Conservation (phyloP, 2,113 vertebrate species). For the Hyperoodon ampullatus region DNA sequence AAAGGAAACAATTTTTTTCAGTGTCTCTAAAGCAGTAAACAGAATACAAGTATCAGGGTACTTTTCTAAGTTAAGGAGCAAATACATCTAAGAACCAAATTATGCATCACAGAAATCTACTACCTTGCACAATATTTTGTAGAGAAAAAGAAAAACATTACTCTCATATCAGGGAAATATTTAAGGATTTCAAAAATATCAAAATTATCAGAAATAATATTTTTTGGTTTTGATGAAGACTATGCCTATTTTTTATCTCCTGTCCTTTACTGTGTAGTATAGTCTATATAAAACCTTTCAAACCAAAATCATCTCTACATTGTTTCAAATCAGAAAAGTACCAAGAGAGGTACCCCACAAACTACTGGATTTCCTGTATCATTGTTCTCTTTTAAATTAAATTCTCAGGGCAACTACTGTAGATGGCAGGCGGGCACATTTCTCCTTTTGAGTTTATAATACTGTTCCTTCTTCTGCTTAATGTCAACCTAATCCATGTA, state of each 20-base stretch:
- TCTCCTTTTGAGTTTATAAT: not conserved
- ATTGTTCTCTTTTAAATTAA: not conserved
- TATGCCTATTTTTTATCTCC: not conserved
- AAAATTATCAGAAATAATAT: not conserved
- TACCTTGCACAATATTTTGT: not conserved
- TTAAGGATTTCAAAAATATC: not conserved
- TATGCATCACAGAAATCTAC: not conserved
- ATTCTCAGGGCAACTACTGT: not conserved
- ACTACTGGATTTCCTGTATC: not conserved
- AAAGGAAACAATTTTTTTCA: slow-evolving; percentile 56
- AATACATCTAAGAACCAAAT: not conserved
- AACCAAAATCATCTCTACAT: not conserved
- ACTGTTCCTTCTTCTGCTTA: not conserved
- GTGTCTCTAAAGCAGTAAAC: slow-evolving; percentile 50
- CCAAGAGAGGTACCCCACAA: not conserved
- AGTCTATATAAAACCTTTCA: not conserved
- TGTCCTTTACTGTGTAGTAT: not conserved
- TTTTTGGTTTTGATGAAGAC: not conserved
- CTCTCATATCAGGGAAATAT: not conserved
- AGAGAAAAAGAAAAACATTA: not conserved
- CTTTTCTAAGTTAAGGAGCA: not conserved
- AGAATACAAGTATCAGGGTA: not conserved
- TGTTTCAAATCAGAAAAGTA: not conserved
- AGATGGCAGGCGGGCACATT: not conserved
- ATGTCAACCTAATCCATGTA: not conserved